Evolutionary conservation across 2,888 invertebrate species (phyloP), one percentile per base, ranked within the genome.

Genomic region (Latrodectus elegans): DNA sequence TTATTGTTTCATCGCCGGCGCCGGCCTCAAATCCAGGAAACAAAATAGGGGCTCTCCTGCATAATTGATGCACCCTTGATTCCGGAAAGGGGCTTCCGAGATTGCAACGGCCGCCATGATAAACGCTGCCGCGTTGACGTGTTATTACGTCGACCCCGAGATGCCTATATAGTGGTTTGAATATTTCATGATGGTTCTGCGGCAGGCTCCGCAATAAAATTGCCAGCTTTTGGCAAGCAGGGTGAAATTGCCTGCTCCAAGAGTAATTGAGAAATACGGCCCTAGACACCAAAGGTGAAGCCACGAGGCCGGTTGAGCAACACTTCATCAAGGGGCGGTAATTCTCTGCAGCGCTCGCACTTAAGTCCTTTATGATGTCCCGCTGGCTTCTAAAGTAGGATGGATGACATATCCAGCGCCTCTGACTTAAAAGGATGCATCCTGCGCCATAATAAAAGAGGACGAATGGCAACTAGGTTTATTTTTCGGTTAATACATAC

Each of bases 241-340:
- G 88, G 88, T 88, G 88, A 88, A 88, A 88, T 88, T 88, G 88
- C 88, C 88, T 88, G 88, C 88, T 88, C 88, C 76, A 22, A 64
- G 65, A 71, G 88, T 88, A 88, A 88, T 88, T 88, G 88, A 88
- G 88, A 88, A 88, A 88, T 88, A 88, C 88, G 88, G 88, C 88
- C 88, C 88, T 67, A 88, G 88, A 88, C 88, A 88, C 88, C 88
- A 88, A 88, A 88, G 88, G 88, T 88, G 88, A 88, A 75, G 88
- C 79, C 84, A 74, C 76, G 67, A 38, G 81, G 74, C 84, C 74
- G 88, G 70, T 72, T 74, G 75, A 79, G 80, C 88, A 83, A 78
- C 88, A 88, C 88, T 88, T 88, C 88, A 88, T 88, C 88, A 88
- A 70, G 74, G 4, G 72, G 12, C 71, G 80, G 77, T 88, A 88